Evolutionary conservation across 2,888 invertebrate genomes (phyloP).

Genomic region (Apodemia duryi): DNA sequence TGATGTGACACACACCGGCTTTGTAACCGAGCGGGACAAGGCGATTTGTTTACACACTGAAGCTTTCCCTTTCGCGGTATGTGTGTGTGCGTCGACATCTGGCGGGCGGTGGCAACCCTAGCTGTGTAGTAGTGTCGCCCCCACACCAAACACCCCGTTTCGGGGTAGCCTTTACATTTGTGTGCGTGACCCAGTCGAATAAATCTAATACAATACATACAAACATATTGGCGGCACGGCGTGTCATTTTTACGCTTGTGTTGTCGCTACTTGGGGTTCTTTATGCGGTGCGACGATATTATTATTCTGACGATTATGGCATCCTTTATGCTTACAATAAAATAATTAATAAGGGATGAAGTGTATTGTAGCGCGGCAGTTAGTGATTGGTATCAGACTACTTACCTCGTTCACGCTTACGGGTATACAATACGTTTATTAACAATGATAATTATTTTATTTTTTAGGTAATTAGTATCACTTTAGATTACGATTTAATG

Average conservation of each 20-base stretch:
- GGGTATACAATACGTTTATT: slow-evolving; percentile 50
- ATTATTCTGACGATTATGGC: slow-evolving; percentile 78
- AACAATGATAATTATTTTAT: slow-evolving; percentile 42
- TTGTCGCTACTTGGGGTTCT: slow-evolving; percentile 76
- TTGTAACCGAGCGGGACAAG: slow-evolving; percentile 66
- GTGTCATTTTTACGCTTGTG: slow-evolving; percentile 79
- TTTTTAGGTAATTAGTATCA: slow-evolving; percentile 1
- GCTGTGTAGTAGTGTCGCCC: slow-evolving; percentile 58
- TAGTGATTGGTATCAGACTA: slow-evolving; percentile 69
- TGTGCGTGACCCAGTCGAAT: slow-evolving; percentile 78
- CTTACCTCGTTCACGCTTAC: slow-evolving; percentile 61
- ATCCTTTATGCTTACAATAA: slow-evolving; percentile 79
- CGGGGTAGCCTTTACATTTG: slow-evolving; percentile 55
- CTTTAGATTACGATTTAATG: neutral
- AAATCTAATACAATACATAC: slow-evolving; percentile 76
- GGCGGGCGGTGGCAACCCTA: slow-evolving; percentile 59
- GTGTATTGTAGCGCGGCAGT: slow-evolving; percentile 68
- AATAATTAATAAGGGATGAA: slow-evolving; percentile 80
- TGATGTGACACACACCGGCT: slow-evolving; percentile 65
- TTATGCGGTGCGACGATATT: slow-evolving; percentile 76
- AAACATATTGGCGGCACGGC: slow-evolving; percentile 74
- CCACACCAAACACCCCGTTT: slow-evolving; percentile 62
- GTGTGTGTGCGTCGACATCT: slow-evolving; percentile 71
- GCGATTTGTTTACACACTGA: slow-evolving; percentile 77
- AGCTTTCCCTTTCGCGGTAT: slow-evolving; percentile 71